phyloP scores from a whole-genome alignment of 1,140 invertebrate genomes.

The Helicoverpa armigera region DNA sequence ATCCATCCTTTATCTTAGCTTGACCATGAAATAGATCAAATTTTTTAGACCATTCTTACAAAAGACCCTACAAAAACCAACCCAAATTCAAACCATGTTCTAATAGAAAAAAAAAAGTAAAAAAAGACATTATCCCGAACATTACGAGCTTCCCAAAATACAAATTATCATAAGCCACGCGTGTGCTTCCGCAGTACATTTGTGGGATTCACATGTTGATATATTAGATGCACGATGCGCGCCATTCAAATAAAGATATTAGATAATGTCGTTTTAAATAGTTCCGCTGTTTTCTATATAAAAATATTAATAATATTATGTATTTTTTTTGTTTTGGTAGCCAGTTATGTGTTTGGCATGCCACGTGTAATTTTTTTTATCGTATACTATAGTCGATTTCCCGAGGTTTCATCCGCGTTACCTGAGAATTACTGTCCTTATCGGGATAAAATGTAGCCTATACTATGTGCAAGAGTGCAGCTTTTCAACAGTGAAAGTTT shows the following conservation, averaged over 20 bases:
- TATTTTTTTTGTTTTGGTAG: background rate
- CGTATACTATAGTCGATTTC: background rate
- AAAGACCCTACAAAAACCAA: too few relatives aligned
- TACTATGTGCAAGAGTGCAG: too few relatives aligned
- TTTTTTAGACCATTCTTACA: too few relatives aligned
- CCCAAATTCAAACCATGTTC: background rate
- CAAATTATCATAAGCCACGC: conserved; percentile 47
- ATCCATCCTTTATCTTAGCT: too few relatives aligned
- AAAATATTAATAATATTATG: background rate
- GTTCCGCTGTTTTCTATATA: conserved; percentile 23
- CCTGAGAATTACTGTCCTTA: too few relatives aligned
- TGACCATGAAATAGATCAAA: too few relatives aligned
- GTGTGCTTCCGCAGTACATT: conserved; percentile 42
- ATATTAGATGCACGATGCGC: conserved; percentile 33
- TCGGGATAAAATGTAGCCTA: too few relatives aligned
- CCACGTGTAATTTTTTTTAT: background rate
- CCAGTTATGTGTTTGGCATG: background rate
- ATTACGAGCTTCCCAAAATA: conserved; percentile 39
- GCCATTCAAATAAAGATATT: conserved; percentile 47
- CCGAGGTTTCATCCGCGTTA: too few relatives aligned
- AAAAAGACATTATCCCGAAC: conserved; percentile 3
- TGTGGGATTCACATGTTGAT: conserved; percentile 44
- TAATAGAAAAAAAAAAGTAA: background rate
- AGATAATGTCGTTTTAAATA: conserved; percentile 49
- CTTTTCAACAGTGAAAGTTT: too few relatives aligned